Evolutionary conservation across 1,140 invertebrate genomes (phyloP).

Genomic region (Episyrphus balteatus): DNA sequence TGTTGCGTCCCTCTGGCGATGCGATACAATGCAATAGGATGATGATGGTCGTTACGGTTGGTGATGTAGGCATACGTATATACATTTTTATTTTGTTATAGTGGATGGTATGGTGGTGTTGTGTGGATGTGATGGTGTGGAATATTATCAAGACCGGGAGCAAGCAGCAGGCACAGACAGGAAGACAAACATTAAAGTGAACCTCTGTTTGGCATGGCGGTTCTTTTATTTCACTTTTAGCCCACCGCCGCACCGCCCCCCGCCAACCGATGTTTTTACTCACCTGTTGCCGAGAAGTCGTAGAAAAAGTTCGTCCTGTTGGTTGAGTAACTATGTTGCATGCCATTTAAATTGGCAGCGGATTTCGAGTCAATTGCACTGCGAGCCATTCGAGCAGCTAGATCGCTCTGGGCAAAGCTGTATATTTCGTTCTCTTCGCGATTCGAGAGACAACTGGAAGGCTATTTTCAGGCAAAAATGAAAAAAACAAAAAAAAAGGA

Average conservation of each 20-base stretch:
- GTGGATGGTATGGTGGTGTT: neutral
- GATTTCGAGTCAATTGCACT: conserved; percentile 35
- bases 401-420: conserved; percentile 51
- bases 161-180: conserved; percentile 13
- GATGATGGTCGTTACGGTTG: neutral
- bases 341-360: conserved; percentile 33
- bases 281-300: conserved; percentile 37
- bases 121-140: neutral
- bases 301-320: conserved; percentile 35
- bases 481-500: neutral
- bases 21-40: neutral
- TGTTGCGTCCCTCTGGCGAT: conserved; percentile 30
- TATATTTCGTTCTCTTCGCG: conserved; percentile 89
- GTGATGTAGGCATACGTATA: neutral
- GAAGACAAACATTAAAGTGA: conserved; percentile 17
- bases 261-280: neutral
- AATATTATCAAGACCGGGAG: conserved; percentile 3
- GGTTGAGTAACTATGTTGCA: conserved; percentile 35
- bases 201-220: neutral
- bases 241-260: conserved; percentile 6
- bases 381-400: conserved; percentile 33
- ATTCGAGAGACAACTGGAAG: conserved; percentile 79
- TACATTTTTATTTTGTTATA: neutral
- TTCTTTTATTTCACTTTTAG: neutral
- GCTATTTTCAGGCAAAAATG: conserved; percentile 41